Percentiles rank a stretch among this genome's conserved stretches.
Evolutionary conservation across 1,140 invertebrate species (phyloP).

Genomic region (Andricus grossulariae): DNA sequence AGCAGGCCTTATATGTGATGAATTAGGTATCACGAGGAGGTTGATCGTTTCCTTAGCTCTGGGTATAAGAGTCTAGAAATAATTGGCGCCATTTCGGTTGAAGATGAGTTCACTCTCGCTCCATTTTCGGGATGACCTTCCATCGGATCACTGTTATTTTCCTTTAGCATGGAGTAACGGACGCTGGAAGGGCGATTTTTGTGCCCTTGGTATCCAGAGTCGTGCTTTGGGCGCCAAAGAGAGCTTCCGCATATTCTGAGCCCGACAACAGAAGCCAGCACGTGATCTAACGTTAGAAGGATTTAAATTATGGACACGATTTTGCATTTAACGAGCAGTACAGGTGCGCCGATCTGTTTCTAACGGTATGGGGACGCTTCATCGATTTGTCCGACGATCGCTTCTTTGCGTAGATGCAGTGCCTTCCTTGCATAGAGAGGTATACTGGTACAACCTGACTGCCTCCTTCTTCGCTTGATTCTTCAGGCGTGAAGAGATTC

Average conservation of each 20-base stretch:
- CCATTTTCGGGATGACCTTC: slow-evolving; percentile 23
- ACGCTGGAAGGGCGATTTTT: slow-evolving; percentile 11
- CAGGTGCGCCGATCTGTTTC: slow-evolving; percentile 61
- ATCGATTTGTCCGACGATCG: slow-evolving; percentile 65
- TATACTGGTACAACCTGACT: not conserved
- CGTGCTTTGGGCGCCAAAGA: slow-evolving; percentile 25
- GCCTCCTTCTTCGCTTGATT: slow-evolving; percentile 55
- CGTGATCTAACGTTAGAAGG: slow-evolving; percentile 40
- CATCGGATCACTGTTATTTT: slow-evolving; percentile 25
- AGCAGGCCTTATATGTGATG: too few species aligned
- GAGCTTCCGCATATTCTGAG: slow-evolving; percentile 20
- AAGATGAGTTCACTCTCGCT: slow-evolving; percentile 26
- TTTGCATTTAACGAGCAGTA: slow-evolving; percentile 65
- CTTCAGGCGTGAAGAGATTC: slow-evolving; percentile 59
- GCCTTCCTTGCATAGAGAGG: slow-evolving; percentile 22
- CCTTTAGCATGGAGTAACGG: slow-evolving; percentile 27
- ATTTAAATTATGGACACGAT: slow-evolving; percentile 65
- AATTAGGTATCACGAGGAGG: not conserved
- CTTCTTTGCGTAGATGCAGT: slow-evolving; percentile 48
- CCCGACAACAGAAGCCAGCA: slow-evolving; percentile 32
- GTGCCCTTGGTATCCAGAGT: slow-evolving; percentile 30
- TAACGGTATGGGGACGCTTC: slow-evolving; percentile 70
- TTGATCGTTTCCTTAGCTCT: not conserved
- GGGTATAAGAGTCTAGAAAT: not conserved
- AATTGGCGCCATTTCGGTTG: not conserved